These are phyloP conservation scores for Nyctibius grandis DNA, from an alignment of 2,797 vertebrate genomes.

Conservation along the genomic window DNA sequence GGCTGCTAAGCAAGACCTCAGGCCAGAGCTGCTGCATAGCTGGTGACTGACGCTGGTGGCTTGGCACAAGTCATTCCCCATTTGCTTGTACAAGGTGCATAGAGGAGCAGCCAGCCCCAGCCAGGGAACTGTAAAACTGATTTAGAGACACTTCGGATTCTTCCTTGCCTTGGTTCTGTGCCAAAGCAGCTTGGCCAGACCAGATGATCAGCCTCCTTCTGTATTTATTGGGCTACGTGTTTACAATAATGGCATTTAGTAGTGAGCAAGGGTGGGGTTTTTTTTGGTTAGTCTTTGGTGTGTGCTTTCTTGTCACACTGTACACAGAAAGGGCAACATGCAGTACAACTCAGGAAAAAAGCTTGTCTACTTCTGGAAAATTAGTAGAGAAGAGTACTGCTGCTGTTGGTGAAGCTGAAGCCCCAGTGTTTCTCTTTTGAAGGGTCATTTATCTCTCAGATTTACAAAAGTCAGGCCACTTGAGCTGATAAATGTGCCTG, in stretches of 20 bases:
- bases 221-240: neutral
- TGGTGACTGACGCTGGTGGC: rapidly evolving
- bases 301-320: neutral
- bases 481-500: neutral
- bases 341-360: neutral
- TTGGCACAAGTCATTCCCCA: neutral
- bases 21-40: neutral
- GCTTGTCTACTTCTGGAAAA: neutral
- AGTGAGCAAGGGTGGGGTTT: neutral
- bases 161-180: neutral
- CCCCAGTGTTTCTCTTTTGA: neutral
- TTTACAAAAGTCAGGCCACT: neutral
- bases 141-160: conserved; percentile 4
- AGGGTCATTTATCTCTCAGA: neutral
- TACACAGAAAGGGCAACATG: neutral
- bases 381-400: neutral
- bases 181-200: neutral
- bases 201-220: neutral
- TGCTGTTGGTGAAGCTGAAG: neutral
- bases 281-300: neutral
- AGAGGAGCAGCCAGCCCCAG: neutral
- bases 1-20: neutral
- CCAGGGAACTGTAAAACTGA: neutral
- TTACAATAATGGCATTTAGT: neutral
- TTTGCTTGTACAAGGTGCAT: neutral